These are phyloP conservation scores for Salmo trutta DNA, from an alignment of 2,797 vertebrate genomes.

Conservation along the genomic window DNA sequence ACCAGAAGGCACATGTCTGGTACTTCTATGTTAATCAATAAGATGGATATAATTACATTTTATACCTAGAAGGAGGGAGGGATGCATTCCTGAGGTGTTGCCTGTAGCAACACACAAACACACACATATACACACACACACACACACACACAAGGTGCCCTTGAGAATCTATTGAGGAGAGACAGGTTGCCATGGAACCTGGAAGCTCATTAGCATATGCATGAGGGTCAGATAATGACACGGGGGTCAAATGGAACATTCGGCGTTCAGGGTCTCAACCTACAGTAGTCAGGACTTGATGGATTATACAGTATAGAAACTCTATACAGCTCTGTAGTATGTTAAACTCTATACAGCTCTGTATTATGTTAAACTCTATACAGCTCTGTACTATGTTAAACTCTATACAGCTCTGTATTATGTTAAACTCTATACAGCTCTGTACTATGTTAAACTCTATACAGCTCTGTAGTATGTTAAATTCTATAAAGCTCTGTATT, in stretches of 20 bases:
- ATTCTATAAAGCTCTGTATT: too few relatives aligned
- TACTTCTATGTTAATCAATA: neutral
- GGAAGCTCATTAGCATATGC: neutral
- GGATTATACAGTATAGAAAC: too few relatives aligned
- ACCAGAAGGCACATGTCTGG: neutral
- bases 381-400: too few relatives aligned
- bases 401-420: too few relatives aligned
- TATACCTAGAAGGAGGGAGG: neutral
- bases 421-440: too few relatives aligned
- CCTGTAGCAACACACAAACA: neutral
- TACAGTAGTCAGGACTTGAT: too few relatives aligned
- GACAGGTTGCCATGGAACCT: slow-evolving; percentile 13
- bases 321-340: too few relatives aligned
- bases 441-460: too few relatives aligned
- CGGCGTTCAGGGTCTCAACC: too few relatives aligned
- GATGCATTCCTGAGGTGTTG: neutral
- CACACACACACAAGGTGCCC: neutral
- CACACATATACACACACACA: neutral
- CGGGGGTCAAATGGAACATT: neutral
- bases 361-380: too few relatives aligned
- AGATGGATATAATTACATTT: neutral
- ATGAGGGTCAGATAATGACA: neutral
- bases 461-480: too few relatives aligned
- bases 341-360: too few relatives aligned
- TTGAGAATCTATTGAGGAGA: slow-evolving; percentile 4